Base-by-base conservation (phyloP, 2,797 vertebrate genomes). In the Cottoperca gobio region DNA sequence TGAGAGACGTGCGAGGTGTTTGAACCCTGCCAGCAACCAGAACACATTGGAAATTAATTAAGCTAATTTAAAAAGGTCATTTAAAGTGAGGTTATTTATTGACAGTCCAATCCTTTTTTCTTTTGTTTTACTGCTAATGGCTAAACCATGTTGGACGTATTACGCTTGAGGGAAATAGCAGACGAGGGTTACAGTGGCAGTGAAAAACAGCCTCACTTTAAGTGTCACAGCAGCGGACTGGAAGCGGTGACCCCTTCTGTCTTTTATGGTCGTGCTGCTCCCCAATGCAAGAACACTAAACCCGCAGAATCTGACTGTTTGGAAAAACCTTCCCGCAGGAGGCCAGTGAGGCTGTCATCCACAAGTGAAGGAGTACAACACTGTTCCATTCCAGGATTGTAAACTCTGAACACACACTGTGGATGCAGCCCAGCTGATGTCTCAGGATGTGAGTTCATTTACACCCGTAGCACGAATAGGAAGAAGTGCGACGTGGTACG, bases 171-270 rank as follows among this genome's bases (percentile, higher is more conserved):
- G 73, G 24, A 52, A 57, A 70, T 28, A 55, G 42, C 10, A 69
- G 48, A 24, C 0, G 14, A n/a, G 31, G 26, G 26, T 64, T 57
- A 40, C 59, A 31, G 49, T 31, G 42, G 9, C 42, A 24, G 21
- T 57, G 37, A 70, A 28, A 50, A 31, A 17, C 16, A 37, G 43
- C 17, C 53, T 53, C 40, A 39, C 35, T 70, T 64, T 24, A 54
- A 63, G 46, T 74, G 42, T 71, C 70, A 62, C 68, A 67, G 57
- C 69, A 11, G 35, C 13, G 26, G 39, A 61, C 8, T 28, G n/a
- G 57, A 76, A 70, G 68, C 53, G 64, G 31, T 72, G 76, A 82
- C 81, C 76, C 28, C 70, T 79, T 73, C 53, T 62, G 45, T 76
- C 57, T 76, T 72, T 70, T 48, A 39, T 75, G 52, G 39, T 69